These are phyloP conservation scores for Coccyzus lansbergi DNA, from an alignment of 2,797 vertebrate species.

Conservation along the genomic window DNA sequence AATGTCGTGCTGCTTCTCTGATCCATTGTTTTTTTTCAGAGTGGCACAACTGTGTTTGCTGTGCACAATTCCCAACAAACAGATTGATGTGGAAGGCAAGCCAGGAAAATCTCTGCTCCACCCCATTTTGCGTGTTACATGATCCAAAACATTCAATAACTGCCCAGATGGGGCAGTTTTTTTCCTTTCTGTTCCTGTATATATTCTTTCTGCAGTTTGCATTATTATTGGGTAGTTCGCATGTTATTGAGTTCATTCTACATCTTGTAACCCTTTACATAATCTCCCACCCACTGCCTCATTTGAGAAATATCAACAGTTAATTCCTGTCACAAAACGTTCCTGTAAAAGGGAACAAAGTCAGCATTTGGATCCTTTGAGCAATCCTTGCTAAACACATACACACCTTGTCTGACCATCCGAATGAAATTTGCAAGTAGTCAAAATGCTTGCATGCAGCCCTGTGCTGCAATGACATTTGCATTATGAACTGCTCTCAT, in stretches of 20 bases:
- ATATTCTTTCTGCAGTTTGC: slow-evolving; percentile 32
- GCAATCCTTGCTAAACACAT: neutral
- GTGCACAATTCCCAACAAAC: slow-evolving; percentile 51
- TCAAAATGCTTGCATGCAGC: neutral
- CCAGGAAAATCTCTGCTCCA: slow-evolving; percentile 69
- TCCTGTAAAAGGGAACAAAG: slow-evolving; percentile 6
- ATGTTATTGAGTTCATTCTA: slow-evolving; percentile 21
- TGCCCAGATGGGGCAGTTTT: slow-evolving; percentile 58
- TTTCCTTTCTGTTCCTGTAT: slow-evolving; percentile 49
- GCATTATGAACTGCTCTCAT: neutral
- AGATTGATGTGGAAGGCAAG: slow-evolving; percentile 65
- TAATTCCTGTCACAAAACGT: neutral
- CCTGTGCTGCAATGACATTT: neutral
- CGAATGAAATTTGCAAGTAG: neutral
- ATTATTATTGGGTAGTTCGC: slow-evolving; percentile 19
- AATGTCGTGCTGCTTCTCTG: slow-evolving; percentile 55
- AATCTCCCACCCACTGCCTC: neutral
- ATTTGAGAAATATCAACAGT: neutral
- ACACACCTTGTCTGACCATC: neutral
- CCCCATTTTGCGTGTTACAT: slow-evolving; percentile 40
- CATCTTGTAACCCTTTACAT: slow-evolving; percentile 28
- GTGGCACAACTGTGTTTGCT: slow-evolving; percentile 62
- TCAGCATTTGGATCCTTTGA: neutral
- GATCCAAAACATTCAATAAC: slow-evolving; percentile 59
- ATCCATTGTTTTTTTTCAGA: slow-evolving; percentile 69